Conservation (phyloP, 2,888 invertebrate species). For the Limnephilus auricula region DNA sequence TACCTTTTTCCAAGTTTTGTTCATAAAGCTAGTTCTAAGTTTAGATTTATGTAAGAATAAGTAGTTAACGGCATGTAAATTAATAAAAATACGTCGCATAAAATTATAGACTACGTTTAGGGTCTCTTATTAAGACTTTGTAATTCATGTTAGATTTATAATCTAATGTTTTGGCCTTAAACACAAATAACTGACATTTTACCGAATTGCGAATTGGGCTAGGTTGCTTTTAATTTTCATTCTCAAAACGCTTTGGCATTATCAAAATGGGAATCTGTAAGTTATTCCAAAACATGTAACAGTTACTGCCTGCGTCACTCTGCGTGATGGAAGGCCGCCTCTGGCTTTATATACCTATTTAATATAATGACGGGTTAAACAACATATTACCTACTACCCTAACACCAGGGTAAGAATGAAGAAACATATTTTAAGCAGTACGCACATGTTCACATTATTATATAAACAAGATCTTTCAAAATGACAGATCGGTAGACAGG, state of each 20-base stretch:
- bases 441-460: background rate
- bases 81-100: background rate
- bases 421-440: background rate
- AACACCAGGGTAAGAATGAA: background rate
- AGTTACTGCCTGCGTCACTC: constrained; percentile 13
- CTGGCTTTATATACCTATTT: background rate
- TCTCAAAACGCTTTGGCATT: constrained; percentile 50
- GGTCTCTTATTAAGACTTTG: background rate
- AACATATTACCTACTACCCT: background rate
- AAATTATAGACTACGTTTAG: background rate
- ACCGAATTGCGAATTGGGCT: background rate
- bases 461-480: no score
- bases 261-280: constrained; percentile 38
- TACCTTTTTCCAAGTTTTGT: background rate
- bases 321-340: constrained; percentile 18
- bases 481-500: no score
- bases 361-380: background rate
- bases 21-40: background rate
- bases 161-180: background rate
- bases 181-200: constrained; percentile 9
- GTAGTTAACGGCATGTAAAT: background rate
- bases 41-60: background rate
- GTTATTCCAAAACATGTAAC: constrained; percentile 43
- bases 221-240: constrained; percentile 50
- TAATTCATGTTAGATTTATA: background rate